These are phyloP conservation scores for Drosophila austrosaltans DNA, from an alignment of 2,888 invertebrate species.

Conservation along the genomic window DNA sequence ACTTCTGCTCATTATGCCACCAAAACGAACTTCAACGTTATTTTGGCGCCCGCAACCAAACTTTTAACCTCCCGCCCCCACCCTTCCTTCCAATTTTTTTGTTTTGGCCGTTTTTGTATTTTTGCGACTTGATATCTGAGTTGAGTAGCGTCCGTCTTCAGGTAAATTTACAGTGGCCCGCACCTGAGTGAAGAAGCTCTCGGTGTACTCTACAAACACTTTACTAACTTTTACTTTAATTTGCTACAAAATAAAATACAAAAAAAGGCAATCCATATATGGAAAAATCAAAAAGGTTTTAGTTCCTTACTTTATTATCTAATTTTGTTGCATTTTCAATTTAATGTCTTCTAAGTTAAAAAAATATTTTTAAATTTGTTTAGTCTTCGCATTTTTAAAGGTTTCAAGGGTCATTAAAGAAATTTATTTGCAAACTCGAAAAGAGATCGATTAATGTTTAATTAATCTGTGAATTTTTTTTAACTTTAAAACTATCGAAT, in stretches of 20 bases:
- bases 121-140: constrained; percentile 59
- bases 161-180: constrained; percentile 67
- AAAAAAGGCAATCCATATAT: not conserved
- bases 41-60: constrained; percentile 25
- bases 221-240: not conserved
- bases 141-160: constrained; percentile 50
- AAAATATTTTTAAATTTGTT: too few relatives aligned
- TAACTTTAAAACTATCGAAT: too few relatives aligned
- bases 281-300: not conserved
- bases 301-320: too few relatives aligned
- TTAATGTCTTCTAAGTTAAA: too few relatives aligned
- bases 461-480: too few relatives aligned
- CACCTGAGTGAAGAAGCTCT: constrained; percentile 35
- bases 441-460: too few relatives aligned
- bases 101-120: constrained; percentile 26
- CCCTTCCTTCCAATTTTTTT: constrained; percentile 3
- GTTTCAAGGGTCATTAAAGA: too few relatives aligned
- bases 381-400: too few relatives aligned
- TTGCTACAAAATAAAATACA: too few relatives aligned
- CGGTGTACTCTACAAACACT: constrained; percentile 3
- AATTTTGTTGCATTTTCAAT: too few relatives aligned
- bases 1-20: constrained; percentile 50
- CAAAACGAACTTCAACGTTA: constrained; percentile 56
- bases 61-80: not conserved
- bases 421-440: too few relatives aligned